A percentile compares a stretch with the other conserved stretches of the same genome.
Evolutionary conservation across 2,113 vertebrate species (phyloP).

Genomic region (Emydura subglobosa): DNA sequence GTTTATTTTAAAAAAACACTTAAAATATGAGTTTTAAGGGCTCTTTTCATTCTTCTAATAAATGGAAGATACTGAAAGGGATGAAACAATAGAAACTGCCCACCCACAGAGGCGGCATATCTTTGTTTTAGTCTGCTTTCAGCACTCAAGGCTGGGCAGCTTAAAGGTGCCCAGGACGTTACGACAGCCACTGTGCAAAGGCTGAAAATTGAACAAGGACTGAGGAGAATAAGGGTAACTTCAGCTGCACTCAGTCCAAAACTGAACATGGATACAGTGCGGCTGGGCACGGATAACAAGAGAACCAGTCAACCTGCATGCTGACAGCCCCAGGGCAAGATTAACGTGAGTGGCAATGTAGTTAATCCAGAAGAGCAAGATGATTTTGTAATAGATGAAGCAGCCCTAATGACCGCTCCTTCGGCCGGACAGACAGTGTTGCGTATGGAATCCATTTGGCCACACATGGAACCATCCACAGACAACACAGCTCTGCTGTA

Average conservation of each 20-base stretch:
- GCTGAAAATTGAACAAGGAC: background rate
- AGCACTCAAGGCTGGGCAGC: background rate
- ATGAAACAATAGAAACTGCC: background rate
- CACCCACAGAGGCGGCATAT: fast-evolving
- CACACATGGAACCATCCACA: conserved; percentile 36
- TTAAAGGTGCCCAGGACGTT: background rate
- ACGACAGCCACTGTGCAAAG: background rate
- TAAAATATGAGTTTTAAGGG: too few species aligned
- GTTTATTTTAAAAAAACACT: too few species aligned
- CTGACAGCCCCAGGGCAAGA: background rate
- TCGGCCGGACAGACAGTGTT: conserved; percentile 28
- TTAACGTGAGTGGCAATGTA: fast-evolving
- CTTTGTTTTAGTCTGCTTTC: background rate
- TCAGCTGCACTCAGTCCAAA: background rate
- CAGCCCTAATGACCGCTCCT: background rate
- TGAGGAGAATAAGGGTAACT: background rate
- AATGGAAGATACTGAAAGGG: background rate
- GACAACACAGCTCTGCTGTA: background rate
- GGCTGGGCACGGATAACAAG: background rate
- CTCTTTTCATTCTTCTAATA: too few species aligned
- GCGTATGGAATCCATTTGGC: conserved; percentile 60
- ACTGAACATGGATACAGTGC: background rate
- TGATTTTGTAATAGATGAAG: conserved; percentile 5
- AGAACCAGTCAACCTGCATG: background rate
- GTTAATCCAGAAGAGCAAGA: conserved; percentile 8